phyloP scores from a whole-genome alignment of 2,888 invertebrate genomes.

The Noctua fimbriata region DNA sequence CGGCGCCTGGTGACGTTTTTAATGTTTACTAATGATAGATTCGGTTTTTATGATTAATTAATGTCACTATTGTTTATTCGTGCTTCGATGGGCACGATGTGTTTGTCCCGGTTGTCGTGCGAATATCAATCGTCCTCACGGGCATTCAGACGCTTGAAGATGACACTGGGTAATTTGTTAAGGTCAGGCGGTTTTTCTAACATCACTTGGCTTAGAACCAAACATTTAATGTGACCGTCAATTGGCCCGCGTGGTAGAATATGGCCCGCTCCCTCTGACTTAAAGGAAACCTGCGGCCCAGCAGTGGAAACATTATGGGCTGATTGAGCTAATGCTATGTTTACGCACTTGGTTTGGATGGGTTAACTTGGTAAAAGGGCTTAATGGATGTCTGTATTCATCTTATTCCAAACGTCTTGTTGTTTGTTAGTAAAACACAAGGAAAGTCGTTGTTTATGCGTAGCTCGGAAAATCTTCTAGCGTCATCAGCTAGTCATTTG shows the following conservation, averaged over 20 bases:
- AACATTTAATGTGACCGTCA: too few relatives aligned
- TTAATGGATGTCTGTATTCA: background rate
- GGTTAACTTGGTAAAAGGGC: background rate
- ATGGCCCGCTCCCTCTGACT: background rate
- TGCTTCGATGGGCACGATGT: conserved; percentile 40
- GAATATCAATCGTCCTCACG: conserved; percentile 25
- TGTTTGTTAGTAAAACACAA: conserved; percentile 49
- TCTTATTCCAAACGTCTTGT: background rate
- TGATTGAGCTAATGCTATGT: background rate
- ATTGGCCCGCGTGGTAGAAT: too few relatives aligned
- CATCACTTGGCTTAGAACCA: background rate
- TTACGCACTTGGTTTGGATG: background rate
- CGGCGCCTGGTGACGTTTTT: conserved; percentile 57
- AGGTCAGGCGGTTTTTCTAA: conserved; percentile 15
- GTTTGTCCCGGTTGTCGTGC: conserved; percentile 20
- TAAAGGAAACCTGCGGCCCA: background rate
- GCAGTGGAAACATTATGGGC: background rate
- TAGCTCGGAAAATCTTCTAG: conserved; percentile 50
- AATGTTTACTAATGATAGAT: conserved; percentile 60
- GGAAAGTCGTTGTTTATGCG: conserved; percentile 51
- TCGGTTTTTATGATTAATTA: conserved; percentile 60
- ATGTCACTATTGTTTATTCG: conserved; percentile 56
- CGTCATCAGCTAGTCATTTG: conserved; percentile 49
- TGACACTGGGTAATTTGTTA: conserved; percentile 7
- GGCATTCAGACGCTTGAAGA: conserved; percentile 13